Base-by-base conservation (phyloP, 2,113 vertebrate genomes). In the Montifringilla adamsi region DNA sequence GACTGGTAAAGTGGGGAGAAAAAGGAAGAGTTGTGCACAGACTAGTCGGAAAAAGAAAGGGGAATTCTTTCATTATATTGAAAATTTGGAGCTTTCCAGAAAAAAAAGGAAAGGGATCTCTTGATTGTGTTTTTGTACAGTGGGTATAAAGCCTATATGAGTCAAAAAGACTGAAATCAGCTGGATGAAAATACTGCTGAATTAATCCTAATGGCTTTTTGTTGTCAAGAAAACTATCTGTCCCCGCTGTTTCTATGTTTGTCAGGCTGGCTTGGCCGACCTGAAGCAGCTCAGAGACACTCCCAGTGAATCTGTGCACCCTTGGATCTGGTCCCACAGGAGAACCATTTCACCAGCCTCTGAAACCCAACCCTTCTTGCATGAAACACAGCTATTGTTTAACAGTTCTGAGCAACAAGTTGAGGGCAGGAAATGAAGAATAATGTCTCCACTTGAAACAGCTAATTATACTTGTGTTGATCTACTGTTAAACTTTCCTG, bases 381-480 rank as follows among this genome's bases (percentile, higher is more conserved):
- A 59, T 95, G 85, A 96, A 96, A 95, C 76, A 90, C 78, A 77
- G 55, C 93, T 91, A 95, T 94, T 95, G 94, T 95, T 95, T 74
- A 91, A 95, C 78, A 93, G 78, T 47, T 66, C 75, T 88, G 82
- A 88, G 87, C 68, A 96, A 85, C 59, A 93, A 69, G 55, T 26
- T 83, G 75, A 90, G 79, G 79, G 87, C 93, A 96, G 94, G 95
- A 95, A 96, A 95, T 88, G 87, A 95, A 95, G 90, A 95, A 95
- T 91, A 91, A 87, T 93, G 87, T 95, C 87, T 94, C 82, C 79
- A 77, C 63, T 95, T 95, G 82, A 95, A 95, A 83, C 76, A 93
- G 63, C 72, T 92, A 95, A 95, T 95, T 93, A 86, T 90, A 74
- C 82, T 94, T 68, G 21, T 93, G 92, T 91, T 94, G 93, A 93